Percentiles rank a stretch among this genome's conserved stretches.
These are phyloP conservation scores for Balearica regulorum DNA, from an alignment of 2,797 vertebrate species.

Conservation along the genomic window DNA sequence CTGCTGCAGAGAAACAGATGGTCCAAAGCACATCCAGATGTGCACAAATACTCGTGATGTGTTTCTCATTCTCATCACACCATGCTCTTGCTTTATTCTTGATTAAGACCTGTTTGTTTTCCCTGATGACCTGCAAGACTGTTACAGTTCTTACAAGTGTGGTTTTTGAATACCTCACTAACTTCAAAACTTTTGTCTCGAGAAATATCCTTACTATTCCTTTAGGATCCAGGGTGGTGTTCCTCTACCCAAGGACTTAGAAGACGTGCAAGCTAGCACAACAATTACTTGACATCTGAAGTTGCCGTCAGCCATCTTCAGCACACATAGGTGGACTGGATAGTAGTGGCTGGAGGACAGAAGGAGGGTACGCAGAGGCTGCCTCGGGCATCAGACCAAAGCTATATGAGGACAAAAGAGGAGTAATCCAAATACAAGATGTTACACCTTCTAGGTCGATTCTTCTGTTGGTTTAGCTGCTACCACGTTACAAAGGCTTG, in stretches of 20 bases:
- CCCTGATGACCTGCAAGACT: not conserved
- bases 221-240: not conserved
- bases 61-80: conserved; percentile 53
- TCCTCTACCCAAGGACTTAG: not conserved
- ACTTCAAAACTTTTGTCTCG: not conserved
- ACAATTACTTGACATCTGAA: not conserved
- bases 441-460: not conserved
- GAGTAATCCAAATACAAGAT: not conserved
- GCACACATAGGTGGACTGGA: not conserved
- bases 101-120: conserved; percentile 43
- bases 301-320: not conserved
- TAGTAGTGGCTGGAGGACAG: not conserved
- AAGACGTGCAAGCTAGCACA: not conserved
- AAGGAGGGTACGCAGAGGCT: not conserved
- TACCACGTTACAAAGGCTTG: not conserved
- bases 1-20: not conserved
- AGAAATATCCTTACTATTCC: not conserved
- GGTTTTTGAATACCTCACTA: not conserved
- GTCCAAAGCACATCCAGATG: conserved; percentile 67
- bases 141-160: not conserved
- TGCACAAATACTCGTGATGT: conserved; percentile 32
- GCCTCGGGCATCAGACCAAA: not conserved
- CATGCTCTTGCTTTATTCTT: conserved; percentile 36
- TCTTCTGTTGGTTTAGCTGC: not conserved
- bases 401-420: not conserved